Conservation (phyloP, 1,140 invertebrate species). For the Hylyphantes graminicola region DNA sequence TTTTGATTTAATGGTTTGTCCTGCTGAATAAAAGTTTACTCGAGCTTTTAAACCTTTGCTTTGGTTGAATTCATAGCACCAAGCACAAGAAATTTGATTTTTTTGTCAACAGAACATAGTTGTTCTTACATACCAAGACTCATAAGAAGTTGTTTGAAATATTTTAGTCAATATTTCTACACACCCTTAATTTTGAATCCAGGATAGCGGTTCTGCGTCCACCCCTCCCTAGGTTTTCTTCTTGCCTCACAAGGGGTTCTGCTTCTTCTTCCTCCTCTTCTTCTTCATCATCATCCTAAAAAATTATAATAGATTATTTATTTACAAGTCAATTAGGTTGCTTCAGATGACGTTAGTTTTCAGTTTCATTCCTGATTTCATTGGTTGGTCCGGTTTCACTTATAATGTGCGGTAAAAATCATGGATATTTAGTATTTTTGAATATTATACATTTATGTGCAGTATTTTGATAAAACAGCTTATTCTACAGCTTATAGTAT, state of each 20-base stretch:
- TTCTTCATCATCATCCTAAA: conserved; percentile 72
- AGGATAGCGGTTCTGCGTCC: conserved; percentile 93
- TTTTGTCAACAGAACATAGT: too few species aligned
- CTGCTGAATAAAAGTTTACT: too few species aligned
- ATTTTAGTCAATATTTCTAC: background rate
- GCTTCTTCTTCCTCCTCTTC: conserved; percentile 77
- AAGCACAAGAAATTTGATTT: background rate
- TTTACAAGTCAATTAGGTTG: background rate
- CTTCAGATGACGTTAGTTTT: background rate
- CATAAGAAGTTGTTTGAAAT: background rate
- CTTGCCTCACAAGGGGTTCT: conserved; percentile 72
- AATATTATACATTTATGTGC: background rate
- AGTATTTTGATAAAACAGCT: background rate
- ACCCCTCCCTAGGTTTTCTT: conserved; percentile 79
- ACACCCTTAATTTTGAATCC: conserved; percentile 91
- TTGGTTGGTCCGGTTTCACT: too few species aligned
- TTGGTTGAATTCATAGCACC: background rate
- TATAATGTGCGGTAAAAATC: background rate
- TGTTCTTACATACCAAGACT: too few species aligned
- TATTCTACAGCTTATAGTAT: background rate
- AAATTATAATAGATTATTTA: background rate
- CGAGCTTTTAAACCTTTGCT: background rate
- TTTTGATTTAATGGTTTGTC: background rate
- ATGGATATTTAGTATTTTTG: background rate
- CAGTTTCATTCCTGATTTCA: background rate